These are phyloP conservation scores for Rallus crepitans DNA, from an alignment of 2,797 vertebrate species.

Conservation along the genomic window DNA sequence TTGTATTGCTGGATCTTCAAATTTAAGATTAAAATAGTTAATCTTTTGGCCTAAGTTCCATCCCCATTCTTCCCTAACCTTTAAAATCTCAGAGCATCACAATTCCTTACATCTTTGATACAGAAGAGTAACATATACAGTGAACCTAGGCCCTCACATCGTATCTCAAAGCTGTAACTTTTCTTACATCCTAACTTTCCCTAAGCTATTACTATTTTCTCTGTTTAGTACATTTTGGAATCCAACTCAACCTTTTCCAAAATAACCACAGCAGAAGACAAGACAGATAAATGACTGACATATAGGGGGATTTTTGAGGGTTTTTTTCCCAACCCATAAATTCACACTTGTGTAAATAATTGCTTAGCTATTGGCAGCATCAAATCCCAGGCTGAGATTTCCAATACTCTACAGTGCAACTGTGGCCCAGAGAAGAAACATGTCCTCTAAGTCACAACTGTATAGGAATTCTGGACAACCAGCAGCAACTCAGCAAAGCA, in stretches of 20 bases:
- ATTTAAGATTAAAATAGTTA: conserved; percentile 14
- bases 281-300: neutral
- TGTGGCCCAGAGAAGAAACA: neutral
- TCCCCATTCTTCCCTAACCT: neutral
- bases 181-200: neutral
- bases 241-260: neutral
- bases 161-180: neutral
- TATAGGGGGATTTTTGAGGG: rapidly evolving
- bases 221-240: neutral
- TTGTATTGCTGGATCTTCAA: neutral
- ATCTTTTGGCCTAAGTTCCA: neutral
- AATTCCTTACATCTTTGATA: neutral
- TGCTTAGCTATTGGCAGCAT: neutral
- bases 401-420: neutral
- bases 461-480: neutral
- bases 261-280: neutral
- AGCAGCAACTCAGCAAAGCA: neutral
- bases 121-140: neutral
- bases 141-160: neutral
- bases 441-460: rapidly evolving
- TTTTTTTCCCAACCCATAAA: neutral
- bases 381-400: neutral
- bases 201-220: neutral
- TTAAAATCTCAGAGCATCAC: neutral
- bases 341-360: neutral